Base-by-base conservation (phyloP, 2,797 vertebrate genomes). In the Centropyge bicolor region DNA sequence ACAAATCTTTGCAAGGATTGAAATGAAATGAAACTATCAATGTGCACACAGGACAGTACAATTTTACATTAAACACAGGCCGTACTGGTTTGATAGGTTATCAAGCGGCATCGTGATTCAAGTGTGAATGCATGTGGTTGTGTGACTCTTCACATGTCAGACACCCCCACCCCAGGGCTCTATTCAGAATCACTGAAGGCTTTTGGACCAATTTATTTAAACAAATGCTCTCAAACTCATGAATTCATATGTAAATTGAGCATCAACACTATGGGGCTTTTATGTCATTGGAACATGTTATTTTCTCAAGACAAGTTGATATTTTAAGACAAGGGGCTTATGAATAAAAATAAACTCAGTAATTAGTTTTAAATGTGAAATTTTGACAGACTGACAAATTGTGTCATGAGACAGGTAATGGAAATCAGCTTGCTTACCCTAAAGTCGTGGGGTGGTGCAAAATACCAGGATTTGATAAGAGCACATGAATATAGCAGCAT, bases 311-410 rank as follows among this genome's bases (percentile, higher is more conserved):
- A 91, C 66, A 80, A 73, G 76, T 77, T 88, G 85, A 66, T 89
- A 76, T 89, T 88, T 90, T 82, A 76, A 86, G 63, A 85, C 70
- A 74, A 70, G 76, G 66, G 38, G 11, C 64, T 84, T 80, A 74
- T 89, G 89, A 88, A 90, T 91, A 89, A 87, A 93, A 90, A 89
- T 85, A 85, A 66, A 82, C 85, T 48, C 17, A 46, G 67, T 91
- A 86, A 91, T 89, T 87, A 84, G 62, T 83, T 92, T 89, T 77
- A 85, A 92, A 89, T 91, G 67, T 85, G 67, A 86, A 66, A 81
- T 75, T 67, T 80, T 89, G 85, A 89, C 70, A 82, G 75, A 77
- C 78, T 89, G 86, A 90, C 66, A 71, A 85, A 82, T 59, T 70
- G 57, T 78, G 77, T 85, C 73, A 77, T 65, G 54, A 77, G 86